Conservation (phyloP, 2,888 invertebrate genomes). For the Geotrupes spiniger region DNA sequence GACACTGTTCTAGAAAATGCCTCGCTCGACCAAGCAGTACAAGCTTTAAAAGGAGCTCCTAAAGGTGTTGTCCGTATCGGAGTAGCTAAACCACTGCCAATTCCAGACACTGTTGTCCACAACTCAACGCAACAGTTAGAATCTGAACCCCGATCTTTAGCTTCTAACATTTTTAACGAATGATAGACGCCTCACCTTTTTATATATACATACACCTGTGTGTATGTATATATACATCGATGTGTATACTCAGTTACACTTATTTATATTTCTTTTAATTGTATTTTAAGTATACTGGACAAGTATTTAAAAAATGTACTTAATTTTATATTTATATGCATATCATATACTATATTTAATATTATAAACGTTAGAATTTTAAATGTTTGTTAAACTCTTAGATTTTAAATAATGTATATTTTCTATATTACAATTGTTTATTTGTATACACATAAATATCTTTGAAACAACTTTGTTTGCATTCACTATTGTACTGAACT, state of each 20-base stretch:
- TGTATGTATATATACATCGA: neutral
- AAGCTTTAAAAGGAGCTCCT: slow-evolving; percentile 93
- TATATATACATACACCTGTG: neutral
- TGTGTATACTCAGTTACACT: slow-evolving; percentile 3
- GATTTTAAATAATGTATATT: slow-evolving; percentile 1
- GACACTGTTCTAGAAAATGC: slow-evolving; percentile 92
- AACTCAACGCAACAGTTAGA: slow-evolving; percentile 40
- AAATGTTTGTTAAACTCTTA: slow-evolving; percentile 19
- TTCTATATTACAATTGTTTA: too few species aligned
- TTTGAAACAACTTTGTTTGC: too few species aligned
- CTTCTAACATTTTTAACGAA: slow-evolving; percentile 21
- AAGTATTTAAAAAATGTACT: slow-evolving; percentile 13
- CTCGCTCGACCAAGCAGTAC: slow-evolving; percentile 93
- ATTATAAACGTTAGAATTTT: slow-evolving; percentile 14
- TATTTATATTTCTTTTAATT: slow-evolving; percentile 16
- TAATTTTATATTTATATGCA: slow-evolving; percentile 20
- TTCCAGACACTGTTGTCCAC: slow-evolving; percentile 65
- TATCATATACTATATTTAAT: slow-evolving; percentile 17
- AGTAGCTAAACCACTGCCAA: slow-evolving; percentile 89
- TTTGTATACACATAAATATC: too few species aligned
- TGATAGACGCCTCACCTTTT: slow-evolving; percentile 12
- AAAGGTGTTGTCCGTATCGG: slow-evolving; percentile 94
- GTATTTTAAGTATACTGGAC: slow-evolving; percentile 11
- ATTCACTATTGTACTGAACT: too few species aligned
- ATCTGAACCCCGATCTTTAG: slow-evolving; percentile 19